Evolutionary conservation across 2,888 invertebrate species (phyloP).

Genomic region (Sussaba pulchella): DNA sequence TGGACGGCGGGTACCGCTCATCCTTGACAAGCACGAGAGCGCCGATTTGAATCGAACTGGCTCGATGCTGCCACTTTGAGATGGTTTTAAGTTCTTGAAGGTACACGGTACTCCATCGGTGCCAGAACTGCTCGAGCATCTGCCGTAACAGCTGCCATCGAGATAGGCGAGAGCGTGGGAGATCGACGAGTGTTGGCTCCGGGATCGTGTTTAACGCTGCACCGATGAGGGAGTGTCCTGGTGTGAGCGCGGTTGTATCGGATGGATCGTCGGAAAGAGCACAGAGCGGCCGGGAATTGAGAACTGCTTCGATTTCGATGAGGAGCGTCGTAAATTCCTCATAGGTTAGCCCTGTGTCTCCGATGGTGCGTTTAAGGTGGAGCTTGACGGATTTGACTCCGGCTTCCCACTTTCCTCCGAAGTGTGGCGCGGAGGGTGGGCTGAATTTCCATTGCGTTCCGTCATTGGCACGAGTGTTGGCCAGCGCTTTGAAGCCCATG

Average conservation of each 20-base stretch:
- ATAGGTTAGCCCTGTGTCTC: conserved; percentile 36
- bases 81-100: conserved; percentile 66
- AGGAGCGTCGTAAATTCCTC: conserved; percentile 71
- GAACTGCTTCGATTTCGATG: conserved; percentile 72
- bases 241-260: conserved; percentile 67
- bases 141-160: conserved; percentile 65
- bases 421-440: conserved; percentile 74
- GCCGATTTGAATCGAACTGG: background rate
- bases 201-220: conserved; percentile 64
- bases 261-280: conserved; percentile 69
- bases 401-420: conserved; percentile 75
- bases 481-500: background rate
- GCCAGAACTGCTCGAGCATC: conserved; percentile 67
- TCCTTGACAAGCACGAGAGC: conserved; percentile 26
- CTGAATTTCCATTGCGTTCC: conserved; percentile 75
- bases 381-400: conserved; percentile 73
- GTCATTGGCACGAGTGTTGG: conserved; percentile 35
- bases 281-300: conserved; percentile 75
- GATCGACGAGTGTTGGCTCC: conserved; percentile 53
- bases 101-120: conserved; percentile 66
- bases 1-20: conserved; percentile 35
- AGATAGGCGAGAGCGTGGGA: conserved; percentile 54
- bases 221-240: conserved; percentile 73
- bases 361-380: conserved; percentile 71
- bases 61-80: conserved; percentile 58